Evolutionary conservation across 2,888 invertebrate genomes (phyloP).

Genomic region (Lycocerus yunnanus): DNA sequence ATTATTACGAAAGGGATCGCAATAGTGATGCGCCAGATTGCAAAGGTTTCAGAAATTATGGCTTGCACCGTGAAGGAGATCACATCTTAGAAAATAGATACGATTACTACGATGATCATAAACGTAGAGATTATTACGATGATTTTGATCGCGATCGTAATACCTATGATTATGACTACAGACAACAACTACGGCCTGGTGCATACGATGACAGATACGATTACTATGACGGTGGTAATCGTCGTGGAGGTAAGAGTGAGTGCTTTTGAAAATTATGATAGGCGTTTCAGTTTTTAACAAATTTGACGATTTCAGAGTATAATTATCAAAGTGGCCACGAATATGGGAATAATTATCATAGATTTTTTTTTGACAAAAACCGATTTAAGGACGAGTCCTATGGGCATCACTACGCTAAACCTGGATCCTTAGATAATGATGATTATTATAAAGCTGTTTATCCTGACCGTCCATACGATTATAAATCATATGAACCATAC

Average conservation of each 20-base stretch:
- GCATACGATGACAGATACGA: constrained; percentile 7
- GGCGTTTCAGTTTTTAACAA: neutral
- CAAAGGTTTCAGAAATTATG: constrained; percentile 36
- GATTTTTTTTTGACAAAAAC: constrained; percentile 17
- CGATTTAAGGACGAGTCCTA: neutral
- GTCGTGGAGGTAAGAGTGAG: constrained; percentile 33
- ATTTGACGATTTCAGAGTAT: constrained; percentile 2
- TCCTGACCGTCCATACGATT: constrained; percentile 35
- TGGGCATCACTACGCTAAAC: constrained; percentile 14
- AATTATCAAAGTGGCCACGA: constrained; percentile 2
- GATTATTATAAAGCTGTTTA: constrained; percentile 30
- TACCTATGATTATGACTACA: constrained; percentile 1
- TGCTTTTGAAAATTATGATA: constrained; percentile 6
- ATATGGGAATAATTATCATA: constrained; percentile 24
- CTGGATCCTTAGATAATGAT: constrained; percentile 16
- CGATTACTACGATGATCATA: constrained; percentile 14
- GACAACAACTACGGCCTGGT: constrained; percentile 10
- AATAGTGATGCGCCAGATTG: constrained; percentile 69
- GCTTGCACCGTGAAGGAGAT: constrained; percentile 6
- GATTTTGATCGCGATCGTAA: constrained; percentile 17
- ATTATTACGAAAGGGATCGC: constrained; percentile 78
- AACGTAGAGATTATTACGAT: constrained; percentile 21
- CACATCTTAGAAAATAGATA: neutral
- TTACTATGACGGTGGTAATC: constrained; percentile 5
- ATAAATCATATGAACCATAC: constrained; percentile 41